A percentile compares a stretch with the other conserved stretches of the same genome.
These are phyloP conservation scores for Acrocephalus scirpaceus DNA, from an alignment of 2,797 vertebrate genomes.

Conservation along the genomic window DNA sequence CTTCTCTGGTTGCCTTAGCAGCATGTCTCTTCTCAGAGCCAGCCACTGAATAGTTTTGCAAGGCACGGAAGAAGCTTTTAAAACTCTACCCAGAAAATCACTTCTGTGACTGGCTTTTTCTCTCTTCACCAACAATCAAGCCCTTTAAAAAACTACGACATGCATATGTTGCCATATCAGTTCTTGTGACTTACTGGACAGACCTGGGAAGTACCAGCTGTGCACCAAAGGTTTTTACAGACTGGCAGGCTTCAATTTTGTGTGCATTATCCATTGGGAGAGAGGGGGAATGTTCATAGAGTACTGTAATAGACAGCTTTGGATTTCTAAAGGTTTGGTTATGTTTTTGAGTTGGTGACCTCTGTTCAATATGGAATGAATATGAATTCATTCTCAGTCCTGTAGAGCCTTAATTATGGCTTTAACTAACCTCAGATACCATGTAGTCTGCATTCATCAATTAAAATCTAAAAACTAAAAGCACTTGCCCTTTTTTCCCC, in stretches of 20 bases:
- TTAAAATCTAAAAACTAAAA: not conserved
- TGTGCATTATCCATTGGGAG: not conserved
- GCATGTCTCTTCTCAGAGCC: not conserved
- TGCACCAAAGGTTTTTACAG: not conserved
- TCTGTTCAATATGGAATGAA: accelerated
- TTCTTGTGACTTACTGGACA: not conserved
- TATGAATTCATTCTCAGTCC: not conserved
- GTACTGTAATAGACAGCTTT: not conserved
- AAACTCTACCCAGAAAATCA: not conserved
- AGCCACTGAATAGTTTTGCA: not conserved
- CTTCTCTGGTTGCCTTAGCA: not conserved
- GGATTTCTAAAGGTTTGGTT: not conserved
- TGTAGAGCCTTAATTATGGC: not conserved
- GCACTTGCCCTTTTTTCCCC: accelerated
- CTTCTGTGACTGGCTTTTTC: not conserved
- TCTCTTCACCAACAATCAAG: not conserved
- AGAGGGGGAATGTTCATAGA: not conserved
- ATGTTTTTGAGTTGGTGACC: not conserved
- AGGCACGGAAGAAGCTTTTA: not conserved
- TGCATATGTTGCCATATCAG: accelerated
- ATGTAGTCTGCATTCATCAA: not conserved
- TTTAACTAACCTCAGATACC: not conserved
- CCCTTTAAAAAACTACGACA: not conserved
- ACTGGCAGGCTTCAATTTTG: not conserved
- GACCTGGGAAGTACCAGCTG: not conserved